A percentile compares a stretch with the other conserved stretches of the same genome.
Evolutionary conservation across 1,140 invertebrate genomes (phyloP).

Genomic region (Pseudomyrmex sp.): DNA sequence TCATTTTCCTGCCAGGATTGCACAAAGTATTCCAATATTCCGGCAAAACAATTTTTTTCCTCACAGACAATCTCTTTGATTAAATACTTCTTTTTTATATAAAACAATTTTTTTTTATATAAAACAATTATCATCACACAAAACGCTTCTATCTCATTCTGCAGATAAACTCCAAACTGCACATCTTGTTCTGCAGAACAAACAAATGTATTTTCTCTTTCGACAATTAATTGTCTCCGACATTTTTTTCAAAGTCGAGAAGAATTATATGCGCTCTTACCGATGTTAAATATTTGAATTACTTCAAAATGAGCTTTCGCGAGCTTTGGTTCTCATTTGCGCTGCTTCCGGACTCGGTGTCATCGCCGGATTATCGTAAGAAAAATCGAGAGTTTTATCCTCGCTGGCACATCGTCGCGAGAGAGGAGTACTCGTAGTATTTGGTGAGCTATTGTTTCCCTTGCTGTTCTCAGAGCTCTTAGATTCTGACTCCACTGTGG

Average conservation of each 20-base stretch:
- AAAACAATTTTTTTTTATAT: conserved; percentile 6
- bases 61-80: neutral
- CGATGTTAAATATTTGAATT: neutral
- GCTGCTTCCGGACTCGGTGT: conserved; percentile 86
- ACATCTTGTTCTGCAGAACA: neutral
- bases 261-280: neutral
- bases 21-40: neutral
- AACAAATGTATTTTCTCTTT: neutral
- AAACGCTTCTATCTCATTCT: neutral
- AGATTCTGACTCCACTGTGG: conserved; percentile 67
- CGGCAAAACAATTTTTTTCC: conserved; percentile 10
- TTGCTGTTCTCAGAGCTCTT: conserved; percentile 54
- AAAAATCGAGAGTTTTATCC: conserved; percentile 89
- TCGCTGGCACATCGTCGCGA: conserved; percentile 87
- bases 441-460: conserved; percentile 85
- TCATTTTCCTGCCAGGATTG: conserved; percentile 6
- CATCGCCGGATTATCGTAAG: conserved; percentile 90
- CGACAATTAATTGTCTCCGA: neutral
- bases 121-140: neutral
- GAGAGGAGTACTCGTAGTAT: conserved; percentile 86
- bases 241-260: neutral
- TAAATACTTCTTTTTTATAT: neutral
- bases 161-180: neutral
- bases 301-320: conserved; percentile 81
- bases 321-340: conserved; percentile 75